phyloP scores from a whole-genome alignment of 2,113 vertebrate genomes.

The Apistogramma diplotaenia region DNA sequence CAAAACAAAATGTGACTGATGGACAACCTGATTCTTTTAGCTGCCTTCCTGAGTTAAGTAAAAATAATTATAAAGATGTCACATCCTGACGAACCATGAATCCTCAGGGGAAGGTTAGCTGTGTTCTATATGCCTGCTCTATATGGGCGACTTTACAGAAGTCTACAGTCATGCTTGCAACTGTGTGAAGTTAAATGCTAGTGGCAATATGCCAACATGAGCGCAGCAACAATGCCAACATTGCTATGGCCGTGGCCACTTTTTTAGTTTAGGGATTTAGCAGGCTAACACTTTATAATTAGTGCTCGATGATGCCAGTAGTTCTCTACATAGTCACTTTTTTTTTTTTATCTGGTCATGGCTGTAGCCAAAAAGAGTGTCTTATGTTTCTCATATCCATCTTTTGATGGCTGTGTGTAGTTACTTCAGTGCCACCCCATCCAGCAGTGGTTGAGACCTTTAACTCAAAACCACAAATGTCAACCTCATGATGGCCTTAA shows the following conservation, averaged over 20 bases:
- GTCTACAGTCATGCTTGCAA: background rate
- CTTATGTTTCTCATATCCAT: background rate
- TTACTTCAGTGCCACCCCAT: conserved; percentile 3
- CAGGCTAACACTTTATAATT: background rate
- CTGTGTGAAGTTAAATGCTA: background rate
- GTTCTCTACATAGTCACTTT: background rate
- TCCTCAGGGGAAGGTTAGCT: background rate
- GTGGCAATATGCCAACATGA: background rate
- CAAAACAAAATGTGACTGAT: background rate
- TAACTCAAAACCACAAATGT: conserved; percentile 33
- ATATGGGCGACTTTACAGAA: background rate
- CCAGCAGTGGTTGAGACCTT: background rate
- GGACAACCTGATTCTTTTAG: background rate
- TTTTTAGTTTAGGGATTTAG: background rate
- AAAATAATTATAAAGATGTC: conserved; percentile 19
- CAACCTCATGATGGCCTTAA: background rate
- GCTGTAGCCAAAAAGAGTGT: background rate
- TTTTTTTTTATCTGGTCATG: background rate
- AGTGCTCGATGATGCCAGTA: background rate
- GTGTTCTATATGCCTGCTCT: background rate
- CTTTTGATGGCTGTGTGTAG: background rate
- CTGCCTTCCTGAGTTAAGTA: background rate
- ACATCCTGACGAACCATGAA: background rate
- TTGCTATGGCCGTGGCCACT: background rate
- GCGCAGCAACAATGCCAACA: background rate